Evolutionary conservation across 2,797 vertebrate species (phyloP).

Genomic region (Monodelphis domestica): DNA sequence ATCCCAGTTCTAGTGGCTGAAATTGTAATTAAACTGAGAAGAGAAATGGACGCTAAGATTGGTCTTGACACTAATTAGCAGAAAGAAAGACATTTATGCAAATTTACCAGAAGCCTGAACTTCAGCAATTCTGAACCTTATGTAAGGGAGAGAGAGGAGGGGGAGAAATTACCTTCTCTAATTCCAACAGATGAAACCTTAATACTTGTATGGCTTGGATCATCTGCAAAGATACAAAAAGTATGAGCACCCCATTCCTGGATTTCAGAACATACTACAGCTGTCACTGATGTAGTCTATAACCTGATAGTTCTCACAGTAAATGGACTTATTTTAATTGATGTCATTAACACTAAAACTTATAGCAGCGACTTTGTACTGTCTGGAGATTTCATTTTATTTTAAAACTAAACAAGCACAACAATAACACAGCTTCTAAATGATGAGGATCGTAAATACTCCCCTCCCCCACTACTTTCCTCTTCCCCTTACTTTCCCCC

Average conservation of each 20-base stretch:
- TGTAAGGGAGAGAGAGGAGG: conserved; percentile 59
- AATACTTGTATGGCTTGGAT: conserved; percentile 99
- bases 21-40: conserved; percentile 95
- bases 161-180: conserved; percentile 97
- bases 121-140: conserved; percentile 78
- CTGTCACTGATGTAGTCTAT: conserved; percentile 58
- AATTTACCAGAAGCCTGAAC: conserved; percentile 89
- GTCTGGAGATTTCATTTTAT: conserved; percentile 79
- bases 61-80: conserved; percentile 98
- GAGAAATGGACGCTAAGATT: conserved; percentile 94
- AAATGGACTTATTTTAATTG: conserved; percentile 88
- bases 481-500: conserved; percentile 9
- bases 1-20: conserved; percentile 91
- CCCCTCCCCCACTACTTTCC: conserved; percentile 59
- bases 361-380: conserved; percentile 83
- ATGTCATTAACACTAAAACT: conserved; percentile 86
- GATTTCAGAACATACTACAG: conserved; percentile 78
- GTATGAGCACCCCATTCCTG: conserved; percentile 74
- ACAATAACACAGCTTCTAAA: conserved; percentile 79
- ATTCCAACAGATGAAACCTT: conserved; percentile 99
- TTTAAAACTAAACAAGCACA: conserved; percentile 76
- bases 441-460: conserved; percentile 84
- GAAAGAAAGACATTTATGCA: conserved; percentile 96
- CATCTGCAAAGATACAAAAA: conserved; percentile 94
- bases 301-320: conserved; percentile 74